Conservation (phyloP, 2,888 invertebrate genomes). For the Protophormia terraenovae region DNA sequence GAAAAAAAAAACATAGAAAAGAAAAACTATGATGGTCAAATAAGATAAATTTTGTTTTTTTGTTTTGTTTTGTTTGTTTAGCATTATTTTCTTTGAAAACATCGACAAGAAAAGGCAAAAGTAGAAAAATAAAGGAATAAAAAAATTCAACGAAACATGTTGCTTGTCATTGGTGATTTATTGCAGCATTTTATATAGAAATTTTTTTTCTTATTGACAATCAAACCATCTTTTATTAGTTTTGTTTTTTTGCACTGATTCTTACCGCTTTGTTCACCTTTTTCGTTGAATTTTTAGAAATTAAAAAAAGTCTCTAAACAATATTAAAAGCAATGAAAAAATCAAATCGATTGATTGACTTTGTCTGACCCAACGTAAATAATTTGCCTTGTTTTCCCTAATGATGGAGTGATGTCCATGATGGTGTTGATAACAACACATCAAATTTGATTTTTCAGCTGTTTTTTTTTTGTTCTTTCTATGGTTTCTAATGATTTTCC, state of each 20-base stretch:
- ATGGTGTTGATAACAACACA: not conserved
- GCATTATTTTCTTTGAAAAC: not conserved
- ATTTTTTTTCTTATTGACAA: not conserved
- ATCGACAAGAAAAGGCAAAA: not conserved
- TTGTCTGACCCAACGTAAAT: not conserved
- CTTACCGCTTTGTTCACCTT: not conserved
- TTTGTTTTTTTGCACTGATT: not conserved
- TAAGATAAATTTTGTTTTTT: not conserved
- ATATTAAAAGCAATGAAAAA: too few relatives aligned
- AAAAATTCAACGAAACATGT: constrained; percentile 36
- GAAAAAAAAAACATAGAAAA: not conserved
- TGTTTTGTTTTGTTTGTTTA: not conserved
- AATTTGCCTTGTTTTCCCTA: not conserved
- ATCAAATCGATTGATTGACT: not conserved
- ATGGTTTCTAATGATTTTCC: constrained; percentile 2
- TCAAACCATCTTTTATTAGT: not conserved
- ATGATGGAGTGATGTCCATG: not conserved
- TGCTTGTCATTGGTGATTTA: constrained; percentile 58
- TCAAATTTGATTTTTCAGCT: not conserved
- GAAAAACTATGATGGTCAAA: constrained; percentile 22
- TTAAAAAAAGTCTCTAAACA: too few relatives aligned
- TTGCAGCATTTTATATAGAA: constrained; percentile 23
- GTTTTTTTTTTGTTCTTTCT: not conserved
- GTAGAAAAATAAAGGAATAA: not conserved
- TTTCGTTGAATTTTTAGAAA: not conserved